Evolutionary conservation across 2,797 vertebrate genomes (phyloP).

Genomic region (Pelochelys cantorii): DNA sequence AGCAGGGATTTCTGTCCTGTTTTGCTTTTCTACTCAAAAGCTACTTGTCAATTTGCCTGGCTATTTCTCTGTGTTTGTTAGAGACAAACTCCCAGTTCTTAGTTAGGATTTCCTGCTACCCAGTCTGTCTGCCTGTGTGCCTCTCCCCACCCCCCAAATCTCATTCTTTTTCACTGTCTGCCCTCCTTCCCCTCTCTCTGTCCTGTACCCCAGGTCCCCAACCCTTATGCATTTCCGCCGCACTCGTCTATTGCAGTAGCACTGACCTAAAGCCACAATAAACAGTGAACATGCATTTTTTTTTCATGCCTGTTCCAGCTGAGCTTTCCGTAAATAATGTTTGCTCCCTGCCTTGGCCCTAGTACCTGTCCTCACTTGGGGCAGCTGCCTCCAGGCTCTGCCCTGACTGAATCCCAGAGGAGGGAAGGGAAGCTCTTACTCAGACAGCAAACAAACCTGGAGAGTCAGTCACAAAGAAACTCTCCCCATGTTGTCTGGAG

Average conservation of each 20-base stretch:
- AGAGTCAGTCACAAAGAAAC: neutral
- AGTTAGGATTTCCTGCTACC: neutral
- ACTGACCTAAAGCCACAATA: neutral
- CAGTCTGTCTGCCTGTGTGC: too few relatives aligned
- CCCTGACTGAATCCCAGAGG: neutral
- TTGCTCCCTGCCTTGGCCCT: neutral
- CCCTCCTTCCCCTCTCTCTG: neutral
- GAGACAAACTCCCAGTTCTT: neutral
- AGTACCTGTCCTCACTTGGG: neutral
- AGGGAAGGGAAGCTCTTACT: neutral
- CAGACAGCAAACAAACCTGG: neutral
- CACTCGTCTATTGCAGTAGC: neutral
- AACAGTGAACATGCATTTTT: neutral
- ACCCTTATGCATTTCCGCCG: neutral
- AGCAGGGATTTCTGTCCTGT: neutral
- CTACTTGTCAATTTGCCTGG: neutral
- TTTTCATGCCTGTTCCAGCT: neutral
- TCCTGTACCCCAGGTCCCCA: neutral
- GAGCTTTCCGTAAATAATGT: neutral
- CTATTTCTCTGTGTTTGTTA: neutral
- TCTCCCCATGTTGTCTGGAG: neutral
- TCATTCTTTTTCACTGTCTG: neutral
- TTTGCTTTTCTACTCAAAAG: neutral
- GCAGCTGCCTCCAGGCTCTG: neutral
- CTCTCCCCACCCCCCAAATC: neutral